Evolutionary conservation across 1,140 invertebrate genomes (phyloP), one percentile per base, ranked within the genome.

Genomic region (Vanessa atalanta): DNA sequence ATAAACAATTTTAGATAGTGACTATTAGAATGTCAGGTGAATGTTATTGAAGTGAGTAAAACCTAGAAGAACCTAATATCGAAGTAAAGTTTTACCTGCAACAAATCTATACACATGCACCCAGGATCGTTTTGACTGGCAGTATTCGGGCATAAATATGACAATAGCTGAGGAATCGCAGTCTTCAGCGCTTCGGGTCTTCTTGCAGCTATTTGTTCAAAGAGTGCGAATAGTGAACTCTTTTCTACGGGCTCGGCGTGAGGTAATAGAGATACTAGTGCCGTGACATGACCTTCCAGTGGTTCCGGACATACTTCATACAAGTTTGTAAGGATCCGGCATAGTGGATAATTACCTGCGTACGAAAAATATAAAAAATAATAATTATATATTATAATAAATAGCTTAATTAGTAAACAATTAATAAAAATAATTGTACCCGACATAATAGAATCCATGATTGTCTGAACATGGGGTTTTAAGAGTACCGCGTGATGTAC

Each of bases 401-500:
- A 43, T 43, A 43, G 37, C 9, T 9, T 9, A 1, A 43, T 11
- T 43, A 43, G 8, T 43, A 9, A 43, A 43, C 3, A 43, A 43
- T 43, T 1, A 43, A 43, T 43, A 4, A 31, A 31, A 31, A 31
- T 9, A 7, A 50, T 51, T 14, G 20, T 87, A 96, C 96, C 97
- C 85, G 96, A 95, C 82, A 98, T 96, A 69, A 98, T 97, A 73
- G 96, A 98, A 84, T 97, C 96, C 90, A 99, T 97, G 57, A 99
- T 98, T 6, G 97, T 96, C 74, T 98, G 95, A 68, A 98, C 96
- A 93, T 98, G 97, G 65, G 96, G 95, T 73, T 97, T 96, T 16
- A 99, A 90, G 73, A 98, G 90, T 73, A 96, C 95, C 31, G 97
- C 96, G 93, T 98, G 97, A 84, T 98, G 97, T 65, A 98, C 97